phyloP scores from a whole-genome alignment of 2,888 invertebrate genomes.

The Metopia argyrocephala region DNA sequence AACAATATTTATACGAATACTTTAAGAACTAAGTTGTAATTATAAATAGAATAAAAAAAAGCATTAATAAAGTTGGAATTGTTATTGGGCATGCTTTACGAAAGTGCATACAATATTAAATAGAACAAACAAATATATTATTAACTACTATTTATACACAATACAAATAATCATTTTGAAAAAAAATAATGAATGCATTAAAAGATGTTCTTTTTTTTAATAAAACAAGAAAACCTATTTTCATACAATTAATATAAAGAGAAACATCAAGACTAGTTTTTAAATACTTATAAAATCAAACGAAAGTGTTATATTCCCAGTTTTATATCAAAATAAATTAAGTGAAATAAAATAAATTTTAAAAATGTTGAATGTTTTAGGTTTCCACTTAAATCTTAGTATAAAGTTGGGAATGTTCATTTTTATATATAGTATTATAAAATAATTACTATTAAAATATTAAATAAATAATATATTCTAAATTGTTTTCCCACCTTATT shows the following conservation, averaged over 20 bases:
- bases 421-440: slow-evolving; percentile 19
- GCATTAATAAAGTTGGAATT: slow-evolving; percentile 64
- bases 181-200: neutral
- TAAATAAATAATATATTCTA: slow-evolving; percentile 69
- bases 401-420: slow-evolving; percentile 47
- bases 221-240: slow-evolving; percentile 62
- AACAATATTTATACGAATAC: slow-evolving; percentile 67
- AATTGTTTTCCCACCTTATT: slow-evolving; percentile 77
- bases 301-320: slow-evolving; percentile 31
- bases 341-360: slow-evolving; percentile 29
- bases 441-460: slow-evolving; percentile 37
- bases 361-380: slow-evolving; percentile 22
- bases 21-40: slow-evolving; percentile 55
- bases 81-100: slow-evolving; percentile 61
- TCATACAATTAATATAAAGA: slow-evolving; percentile 64
- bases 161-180: neutral
- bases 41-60: slow-evolving; percentile 28
- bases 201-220: slow-evolving; percentile 47
- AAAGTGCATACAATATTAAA: slow-evolving; percentile 59
- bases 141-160: slow-evolving; percentile 24
- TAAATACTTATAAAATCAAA: slow-evolving; percentile 57
- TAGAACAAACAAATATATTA: slow-evolving; percentile 28
- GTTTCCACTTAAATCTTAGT: slow-evolving; percentile 28
- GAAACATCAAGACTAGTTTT: slow-evolving; percentile 72
- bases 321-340: slow-evolving; percentile 30